Conservation (phyloP, 2,888 invertebrate genomes). For the Hypomecis punctinalis region DNA sequence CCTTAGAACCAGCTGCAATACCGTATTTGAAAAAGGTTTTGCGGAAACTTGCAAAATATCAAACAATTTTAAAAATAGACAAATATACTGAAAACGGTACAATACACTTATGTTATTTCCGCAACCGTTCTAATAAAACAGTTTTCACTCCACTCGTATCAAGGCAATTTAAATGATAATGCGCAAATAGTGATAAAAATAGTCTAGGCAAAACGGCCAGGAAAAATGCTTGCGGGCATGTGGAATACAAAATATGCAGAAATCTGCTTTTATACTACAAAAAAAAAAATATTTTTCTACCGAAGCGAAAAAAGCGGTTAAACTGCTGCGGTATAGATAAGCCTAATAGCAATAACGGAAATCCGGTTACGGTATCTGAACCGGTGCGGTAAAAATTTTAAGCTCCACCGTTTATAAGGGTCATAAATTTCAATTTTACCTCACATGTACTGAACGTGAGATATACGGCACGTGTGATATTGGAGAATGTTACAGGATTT, state of each 20-base stretch:
- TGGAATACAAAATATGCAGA: slow-evolving; percentile 34
- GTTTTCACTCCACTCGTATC: slow-evolving; percentile 35
- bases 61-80: too few species aligned
- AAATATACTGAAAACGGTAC: not conserved
- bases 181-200: slow-evolving; percentile 43
- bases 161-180: slow-evolving; percentile 53
- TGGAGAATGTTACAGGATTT: not conserved
- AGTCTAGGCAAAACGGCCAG: slow-evolving; percentile 43
- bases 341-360: slow-evolving; percentile 40
- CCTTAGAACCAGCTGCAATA: too few species aligned
- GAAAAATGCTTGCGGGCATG: slow-evolving; percentile 36
- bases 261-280: slow-evolving; percentile 26
- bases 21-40: too few species aligned
- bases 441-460: slow-evolving; percentile 26
- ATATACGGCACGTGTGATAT: slow-evolving; percentile 24
- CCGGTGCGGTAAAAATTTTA: slow-evolving; percentile 35
- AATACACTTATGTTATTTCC: slow-evolving; percentile 26
- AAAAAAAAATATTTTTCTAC: slow-evolving; percentile 23
- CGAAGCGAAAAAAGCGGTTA: slow-evolving; percentile 22
- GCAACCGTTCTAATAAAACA: slow-evolving; percentile 32
- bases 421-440: slow-evolving; percentile 46
- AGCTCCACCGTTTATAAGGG: slow-evolving; percentile 32
- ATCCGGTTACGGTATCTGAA: slow-evolving; percentile 33
- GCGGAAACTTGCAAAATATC: too few species aligned
- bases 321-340: slow-evolving; percentile 38